Evolutionary conservation across 2,888 invertebrate genomes (phyloP), one percentile per base, ranked within the genome.

Genomic region (Halictus ligatus): DNA sequence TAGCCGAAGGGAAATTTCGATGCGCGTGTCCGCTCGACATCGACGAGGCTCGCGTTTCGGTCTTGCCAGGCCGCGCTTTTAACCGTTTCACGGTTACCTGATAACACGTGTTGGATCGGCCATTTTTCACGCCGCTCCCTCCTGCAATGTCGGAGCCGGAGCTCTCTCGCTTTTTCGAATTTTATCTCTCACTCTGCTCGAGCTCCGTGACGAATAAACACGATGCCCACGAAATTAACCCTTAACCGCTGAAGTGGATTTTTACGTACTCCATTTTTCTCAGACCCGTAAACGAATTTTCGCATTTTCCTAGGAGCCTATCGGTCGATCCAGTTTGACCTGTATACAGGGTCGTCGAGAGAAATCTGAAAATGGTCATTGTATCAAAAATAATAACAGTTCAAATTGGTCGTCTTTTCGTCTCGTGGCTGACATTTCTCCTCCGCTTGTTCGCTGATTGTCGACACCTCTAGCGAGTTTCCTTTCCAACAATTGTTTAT

Each of bases 1-100:
- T 71, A 77, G 8, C 43, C 80, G 29, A 69, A 83, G 77, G 80
- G 76, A 81, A 85, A 84, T 83, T 83, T 81, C 72, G 79, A 81
- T 81, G 80, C 78, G 25, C 12, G 69, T 35, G 21, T 40, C 69
- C 69, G 40, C 35, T 35, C 40, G 21, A 21, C 69, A 29, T 21
- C 67, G 35, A 35, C 69, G 69, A 67, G 67, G 18, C 67, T 67
- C 67, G 40, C 40, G 40, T 40, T 69, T 69, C 40, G 5, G 40
- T 21, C 21, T 69, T 40, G 69, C 21, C 40, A 0, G 10, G 40
- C 0, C 21, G 69, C n/a, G 40, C 67, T 69, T 69, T 69, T 69
- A 69, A 69, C 40, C 21, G 69, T n/a, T 69, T 69, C 69, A 69
- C 10, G 40, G 69, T 29, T 67, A 35, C 35, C 35, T 67, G 40